phyloP scores from a whole-genome alignment of 2,113 vertebrate species.

The Theristicus caerulescens region DNA sequence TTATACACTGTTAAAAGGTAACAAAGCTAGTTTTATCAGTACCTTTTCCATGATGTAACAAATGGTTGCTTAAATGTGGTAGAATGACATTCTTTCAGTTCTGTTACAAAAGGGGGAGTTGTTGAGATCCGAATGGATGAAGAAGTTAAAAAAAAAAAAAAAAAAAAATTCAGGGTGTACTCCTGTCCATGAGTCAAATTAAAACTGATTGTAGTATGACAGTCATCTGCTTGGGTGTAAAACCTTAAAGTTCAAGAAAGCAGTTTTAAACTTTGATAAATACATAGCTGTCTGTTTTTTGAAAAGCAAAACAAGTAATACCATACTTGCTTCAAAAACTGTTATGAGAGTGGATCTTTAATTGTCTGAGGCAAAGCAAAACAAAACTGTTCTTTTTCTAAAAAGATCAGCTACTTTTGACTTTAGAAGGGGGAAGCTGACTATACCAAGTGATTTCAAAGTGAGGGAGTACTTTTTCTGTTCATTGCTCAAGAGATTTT shows the following conservation, averaged over 20 bases:
- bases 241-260: background rate
- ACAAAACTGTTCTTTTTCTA: background rate
- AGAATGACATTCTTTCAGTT: background rate
- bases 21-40: background rate
- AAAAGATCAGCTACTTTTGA: background rate
- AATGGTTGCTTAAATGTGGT: background rate
- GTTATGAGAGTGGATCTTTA: background rate
- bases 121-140: background rate
- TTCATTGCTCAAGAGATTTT: background rate
- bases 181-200: background rate
- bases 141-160: background rate
- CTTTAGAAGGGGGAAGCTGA: background rate
- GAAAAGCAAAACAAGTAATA: background rate
- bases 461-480: background rate
- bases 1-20: background rate
- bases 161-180: background rate
- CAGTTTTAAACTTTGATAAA: background rate
- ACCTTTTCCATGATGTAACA: background rate
- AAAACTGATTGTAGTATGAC: background rate
- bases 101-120: background rate
- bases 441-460: background rate
- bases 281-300: background rate
- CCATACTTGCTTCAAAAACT: background rate
- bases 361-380: background rate
- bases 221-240: background rate